Conservation (phyloP, 2,888 invertebrate species). For the Aethes cnicana region DNA sequence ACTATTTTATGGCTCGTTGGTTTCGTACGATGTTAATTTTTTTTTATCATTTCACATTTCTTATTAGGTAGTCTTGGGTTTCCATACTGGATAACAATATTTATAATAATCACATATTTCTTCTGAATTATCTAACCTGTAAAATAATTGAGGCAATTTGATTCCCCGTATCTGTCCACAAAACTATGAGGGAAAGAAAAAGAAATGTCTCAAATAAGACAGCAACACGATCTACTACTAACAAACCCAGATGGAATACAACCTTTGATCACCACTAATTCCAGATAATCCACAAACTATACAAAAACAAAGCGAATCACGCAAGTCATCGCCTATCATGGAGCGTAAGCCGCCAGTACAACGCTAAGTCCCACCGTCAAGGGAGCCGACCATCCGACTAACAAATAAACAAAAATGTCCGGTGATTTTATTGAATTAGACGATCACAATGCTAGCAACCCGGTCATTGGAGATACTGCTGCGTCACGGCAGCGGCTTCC, state of each 20-base stretch:
- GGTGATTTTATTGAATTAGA: conserved; percentile 81
- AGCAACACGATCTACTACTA: too few species aligned
- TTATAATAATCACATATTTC: too few species aligned
- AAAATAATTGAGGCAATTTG: too few species aligned
- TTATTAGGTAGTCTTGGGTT: too few species aligned
- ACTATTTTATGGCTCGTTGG: conserved; percentile 10
- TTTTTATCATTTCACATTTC: not conserved
- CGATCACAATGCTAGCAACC: conserved; percentile 75
- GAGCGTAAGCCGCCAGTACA: conserved; percentile 64
- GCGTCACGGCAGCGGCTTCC: conserved; percentile 67
- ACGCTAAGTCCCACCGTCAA: conserved; percentile 65
- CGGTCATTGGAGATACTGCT: conserved; percentile 54
- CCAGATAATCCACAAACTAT: conserved; percentile 21
- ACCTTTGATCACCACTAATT: conserved; percentile 33
- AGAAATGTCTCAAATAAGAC: too few species aligned
- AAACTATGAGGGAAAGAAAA: too few species aligned
- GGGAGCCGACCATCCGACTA: conserved; percentile 66
- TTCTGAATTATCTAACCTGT: too few species aligned
- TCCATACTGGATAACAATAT: too few species aligned
- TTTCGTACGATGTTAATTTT: not conserved
- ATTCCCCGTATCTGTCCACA: too few species aligned
- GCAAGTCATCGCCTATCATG: conserved; percentile 58
- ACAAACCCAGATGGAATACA: conserved; percentile 24
- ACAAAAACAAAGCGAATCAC: conserved; percentile 50
- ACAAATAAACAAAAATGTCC: conserved; percentile 78